A percentile compares a stretch with the other conserved stretches of the same genome.
These are phyloP conservation scores for Triops longicaudatus DNA, from an alignment of 1,140 invertebrate species.

Conservation along the genomic window DNA sequence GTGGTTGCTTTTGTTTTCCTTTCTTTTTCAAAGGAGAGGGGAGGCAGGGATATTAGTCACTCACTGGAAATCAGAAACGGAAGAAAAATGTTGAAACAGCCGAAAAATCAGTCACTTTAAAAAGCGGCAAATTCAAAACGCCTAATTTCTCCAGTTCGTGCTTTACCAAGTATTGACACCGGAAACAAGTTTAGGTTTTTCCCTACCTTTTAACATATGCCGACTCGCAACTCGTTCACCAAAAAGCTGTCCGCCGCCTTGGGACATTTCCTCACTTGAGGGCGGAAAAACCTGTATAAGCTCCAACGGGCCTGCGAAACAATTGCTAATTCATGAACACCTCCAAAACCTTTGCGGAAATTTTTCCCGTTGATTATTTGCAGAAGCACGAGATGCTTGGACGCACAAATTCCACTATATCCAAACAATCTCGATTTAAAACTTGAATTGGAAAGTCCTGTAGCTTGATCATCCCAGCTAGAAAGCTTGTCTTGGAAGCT, in stretches of 20 bases:
- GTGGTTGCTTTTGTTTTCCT: not conserved
- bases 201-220: not conserved
- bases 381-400: not conserved
- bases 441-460: too few species aligned
- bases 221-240: not conserved
- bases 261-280: not conserved
- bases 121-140: slow-evolving; percentile 3
- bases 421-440: not conserved
- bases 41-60: not conserved
- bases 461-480: too few species aligned
- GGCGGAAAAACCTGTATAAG: not conserved
- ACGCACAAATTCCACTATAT: not conserved
- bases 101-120: not conserved
- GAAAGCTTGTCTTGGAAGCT: too few species aligned
- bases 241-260: slow-evolving; percentile 6
- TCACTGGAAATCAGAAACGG: not conserved
- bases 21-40: too few species aligned
- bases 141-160: slow-evolving; percentile 3
- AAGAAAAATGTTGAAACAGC: not conserved
- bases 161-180: not conserved
- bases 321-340: not conserved
- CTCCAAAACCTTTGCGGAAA: not conserved
- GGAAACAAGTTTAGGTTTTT: slow-evolving; percentile 12
- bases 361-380: not conserved
- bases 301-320: not conserved